phyloP scores from a whole-genome alignment of 2,888 invertebrate species.

The Leptopterna dolabrata region DNA sequence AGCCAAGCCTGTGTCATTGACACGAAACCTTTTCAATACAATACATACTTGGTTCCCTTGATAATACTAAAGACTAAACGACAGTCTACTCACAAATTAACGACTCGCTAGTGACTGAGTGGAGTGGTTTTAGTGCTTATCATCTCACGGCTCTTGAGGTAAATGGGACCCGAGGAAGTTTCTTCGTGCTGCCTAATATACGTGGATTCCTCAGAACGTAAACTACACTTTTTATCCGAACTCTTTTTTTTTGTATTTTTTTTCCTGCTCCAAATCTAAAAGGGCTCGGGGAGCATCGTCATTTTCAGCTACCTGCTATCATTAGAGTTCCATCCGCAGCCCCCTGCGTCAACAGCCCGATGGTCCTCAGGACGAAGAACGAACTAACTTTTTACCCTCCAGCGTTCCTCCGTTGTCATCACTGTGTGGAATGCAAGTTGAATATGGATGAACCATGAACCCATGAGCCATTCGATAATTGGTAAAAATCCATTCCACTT shows the following conservation, averaged over 20 bases:
- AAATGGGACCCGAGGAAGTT: not conserved
- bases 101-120: no score
- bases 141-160: not conserved
- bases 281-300: not conserved
- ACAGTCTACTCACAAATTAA: no score
- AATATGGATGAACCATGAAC: no score
- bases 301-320: not conserved
- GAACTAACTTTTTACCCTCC: not conserved
- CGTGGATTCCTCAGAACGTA: not conserved
- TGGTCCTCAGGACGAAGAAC: not conserved
- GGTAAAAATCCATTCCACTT: no score
- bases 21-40: no score
- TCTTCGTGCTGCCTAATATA: not conserved
- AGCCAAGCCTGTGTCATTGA: no score
- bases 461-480: no score
- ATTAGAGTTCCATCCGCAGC: not conserved
- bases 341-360: not conserved
- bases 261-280: not conserved
- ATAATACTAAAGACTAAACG: no score
- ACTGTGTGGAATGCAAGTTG: no score
- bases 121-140: not conserved
- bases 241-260: not conserved
- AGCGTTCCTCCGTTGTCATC: not conserved
- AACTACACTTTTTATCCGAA: not conserved
- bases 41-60: no score